Evolutionary conservation across 2,113 vertebrate species (phyloP), one percentile per base, ranked within the genome.

Genomic region (Oncorhynchus nerka): DNA sequence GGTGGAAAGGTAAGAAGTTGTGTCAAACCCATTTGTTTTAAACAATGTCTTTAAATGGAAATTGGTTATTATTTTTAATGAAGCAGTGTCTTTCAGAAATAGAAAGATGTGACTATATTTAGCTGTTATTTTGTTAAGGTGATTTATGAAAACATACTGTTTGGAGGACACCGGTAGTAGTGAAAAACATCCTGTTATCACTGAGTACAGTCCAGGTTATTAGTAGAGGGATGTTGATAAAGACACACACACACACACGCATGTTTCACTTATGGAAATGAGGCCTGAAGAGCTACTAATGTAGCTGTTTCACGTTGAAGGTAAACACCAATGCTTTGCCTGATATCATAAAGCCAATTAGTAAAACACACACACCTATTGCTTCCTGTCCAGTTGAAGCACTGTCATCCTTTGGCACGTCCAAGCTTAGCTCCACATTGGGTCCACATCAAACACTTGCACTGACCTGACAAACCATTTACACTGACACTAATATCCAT

Each of bases 1-100:
- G 90, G 90, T 95, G 1, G 96, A 97, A 88, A 98, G 96, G 97
- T 99, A 79, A 83, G 28, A 70, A 7, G 7, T 15, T 32, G 26
- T 71, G 15, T 28, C 4, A 51, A 30, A 28, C 15, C 22, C 26
- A 19, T 28, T 22, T 19, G 28, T 67, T 13, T 67, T 67, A 28
- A 45, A 45, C 8, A 45, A 45, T 24, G 39, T 45, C 0, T 45
- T 45, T 11, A 45, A 28, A 67, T 28, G 28, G 16, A 30, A 7
- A 67, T 30, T 16, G 1, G 65, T 19, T 1, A 13, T 16, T 30
- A 0, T 39, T 32, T 68, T 15, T 32, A 39, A n/a, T 39, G 1
- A 7, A 16, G 5, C 15, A 11, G 32, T 19, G 51, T 39, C 13
- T 34, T 57, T 16, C 16, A 9, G 24, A 28, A 45, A 2, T 15